A percentile compares a stretch with the other conserved stretches of the same genome.
phyloP scores from a whole-genome alignment of 1,140 invertebrate species.

The Drosophila parvula region DNA sequence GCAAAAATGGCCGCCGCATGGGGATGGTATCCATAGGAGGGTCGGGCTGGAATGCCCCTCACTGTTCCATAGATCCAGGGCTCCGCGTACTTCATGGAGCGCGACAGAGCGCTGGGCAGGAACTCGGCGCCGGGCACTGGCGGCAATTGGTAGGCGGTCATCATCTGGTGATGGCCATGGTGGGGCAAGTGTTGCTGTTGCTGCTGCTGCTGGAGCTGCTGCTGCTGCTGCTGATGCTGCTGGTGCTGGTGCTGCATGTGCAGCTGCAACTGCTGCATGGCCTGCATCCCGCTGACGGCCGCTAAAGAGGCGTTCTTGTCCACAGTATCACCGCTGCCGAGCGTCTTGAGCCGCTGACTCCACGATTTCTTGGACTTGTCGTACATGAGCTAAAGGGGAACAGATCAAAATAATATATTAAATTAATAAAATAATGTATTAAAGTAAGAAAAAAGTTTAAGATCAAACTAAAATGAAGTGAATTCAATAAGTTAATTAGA shows the following conservation, averaged over 20 bases:
- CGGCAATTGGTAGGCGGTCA: constrained; percentile 61
- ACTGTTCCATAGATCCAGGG: constrained; percentile 92
- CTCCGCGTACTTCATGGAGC: constrained; percentile 93
- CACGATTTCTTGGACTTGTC: constrained; percentile 85
- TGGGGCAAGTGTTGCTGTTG: constrained; percentile 58
- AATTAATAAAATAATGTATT: constrained; percentile 2
- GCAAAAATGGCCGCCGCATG: constrained; percentile 86
- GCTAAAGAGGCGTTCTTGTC: constrained; percentile 58
- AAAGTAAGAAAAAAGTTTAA: neutral
- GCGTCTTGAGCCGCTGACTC: constrained; percentile 84
- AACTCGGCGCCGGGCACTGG: constrained; percentile 67
- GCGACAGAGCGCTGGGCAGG: constrained; percentile 87
- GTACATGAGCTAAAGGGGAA: constrained; percentile 76
- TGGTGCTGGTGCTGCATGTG: constrained; percentile 61
- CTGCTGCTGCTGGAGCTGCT: constrained; percentile 56
- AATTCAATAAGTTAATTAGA: neutral
- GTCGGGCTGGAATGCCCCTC: constrained; percentile 85
- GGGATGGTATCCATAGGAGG: constrained; percentile 83
- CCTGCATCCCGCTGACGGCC: constrained; percentile 67
- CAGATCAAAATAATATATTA: neutral
- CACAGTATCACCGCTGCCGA: constrained; percentile 80
- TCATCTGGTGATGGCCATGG: constrained; percentile 60
- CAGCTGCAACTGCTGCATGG: constrained; percentile 71
- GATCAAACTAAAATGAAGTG: neutral
- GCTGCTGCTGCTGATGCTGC: constrained; percentile 42